Conservation (phyloP, 2,797 vertebrate genomes). For the Tenualosa ilisha region DNA sequence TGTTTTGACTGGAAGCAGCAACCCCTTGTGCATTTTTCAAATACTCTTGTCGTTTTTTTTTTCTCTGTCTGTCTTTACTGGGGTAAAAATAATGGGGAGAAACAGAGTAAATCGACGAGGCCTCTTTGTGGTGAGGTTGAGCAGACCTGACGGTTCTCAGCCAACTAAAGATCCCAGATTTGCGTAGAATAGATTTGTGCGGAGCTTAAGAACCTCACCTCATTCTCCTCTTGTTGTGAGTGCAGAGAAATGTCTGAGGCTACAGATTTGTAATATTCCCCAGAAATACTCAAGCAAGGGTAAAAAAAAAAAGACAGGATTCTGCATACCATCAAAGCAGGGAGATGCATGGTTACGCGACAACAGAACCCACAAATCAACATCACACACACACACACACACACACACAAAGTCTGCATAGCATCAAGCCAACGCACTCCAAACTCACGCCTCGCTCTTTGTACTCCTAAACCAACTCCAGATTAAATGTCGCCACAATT, state of each 20-base stretch:
- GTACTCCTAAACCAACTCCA: neutral
- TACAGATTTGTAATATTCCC: slow-evolving; percentile 33
- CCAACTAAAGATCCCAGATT: neutral
- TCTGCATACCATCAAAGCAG: neutral
- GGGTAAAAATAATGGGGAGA: neutral
- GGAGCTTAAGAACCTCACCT: neutral
- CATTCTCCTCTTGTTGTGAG: neutral
- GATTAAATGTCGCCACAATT: neutral
- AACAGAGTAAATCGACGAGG: neutral
- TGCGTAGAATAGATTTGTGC: neutral
- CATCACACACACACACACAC: neutral
- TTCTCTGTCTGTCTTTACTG: neutral
- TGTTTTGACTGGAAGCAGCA: slow-evolving; percentile 55
- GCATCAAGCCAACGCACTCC: neutral
- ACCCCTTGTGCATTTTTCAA: slow-evolving; percentile 55
- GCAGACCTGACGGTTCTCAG: slow-evolving; percentile 42
- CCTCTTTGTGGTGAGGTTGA: slow-evolving; percentile 32
- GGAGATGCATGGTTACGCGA: neutral
- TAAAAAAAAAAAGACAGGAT: neutral
- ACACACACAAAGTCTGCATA: neutral
- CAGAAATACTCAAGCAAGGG: slow-evolving; percentile 32
- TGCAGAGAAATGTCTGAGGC: neutral
- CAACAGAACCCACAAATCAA: no score
- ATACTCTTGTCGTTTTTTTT: slow-evolving; percentile 28
- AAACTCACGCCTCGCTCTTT: neutral